Evolutionary conservation across 1,140 invertebrate genomes (phyloP).

Genomic region (Drosophila albomicans): DNA sequence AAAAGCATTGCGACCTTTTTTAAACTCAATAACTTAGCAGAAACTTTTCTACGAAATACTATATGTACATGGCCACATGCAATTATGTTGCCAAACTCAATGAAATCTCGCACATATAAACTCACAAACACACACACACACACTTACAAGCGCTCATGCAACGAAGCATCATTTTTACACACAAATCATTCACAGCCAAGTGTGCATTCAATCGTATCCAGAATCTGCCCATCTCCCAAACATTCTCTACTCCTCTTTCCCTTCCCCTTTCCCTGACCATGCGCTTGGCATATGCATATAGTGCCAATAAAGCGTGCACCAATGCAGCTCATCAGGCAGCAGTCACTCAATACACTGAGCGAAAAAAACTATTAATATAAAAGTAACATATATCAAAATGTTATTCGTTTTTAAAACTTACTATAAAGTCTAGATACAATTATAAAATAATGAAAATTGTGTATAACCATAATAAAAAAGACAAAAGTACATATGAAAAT

Average conservation of each 20-base stretch:
- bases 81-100: conserved; percentile 74
- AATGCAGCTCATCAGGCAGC: conserved; percentile 44
- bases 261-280: not conserved
- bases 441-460: no score
- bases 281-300: conserved; percentile 34
- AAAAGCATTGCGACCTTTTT: conserved; percentile 37
- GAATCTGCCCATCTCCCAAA: conserved; percentile 11
- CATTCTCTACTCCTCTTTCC: not conserved
- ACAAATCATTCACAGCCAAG: conserved; percentile 78
- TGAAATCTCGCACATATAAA: conserved; percentile 54
- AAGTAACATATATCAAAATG: no score
- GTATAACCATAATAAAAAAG: no score
- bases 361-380: not conserved
- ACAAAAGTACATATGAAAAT: no score
- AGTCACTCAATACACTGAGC: conserved; percentile 20
- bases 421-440: no score
- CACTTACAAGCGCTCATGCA: not conserved
- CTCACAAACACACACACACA: not conserved
- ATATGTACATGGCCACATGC: conserved; percentile 59
- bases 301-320: conserved; percentile 69
- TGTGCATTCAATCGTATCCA: conserved; percentile 75
- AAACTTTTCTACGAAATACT: conserved; percentile 29
- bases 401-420: no score
- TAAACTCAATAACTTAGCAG: conserved; percentile 36
- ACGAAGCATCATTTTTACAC: conserved; percentile 65